Percentiles rank a stretch among this genome's conserved stretches.
Conservation (phyloP, 2,888 invertebrate species). For the Drosophila paranaensis region DNA sequence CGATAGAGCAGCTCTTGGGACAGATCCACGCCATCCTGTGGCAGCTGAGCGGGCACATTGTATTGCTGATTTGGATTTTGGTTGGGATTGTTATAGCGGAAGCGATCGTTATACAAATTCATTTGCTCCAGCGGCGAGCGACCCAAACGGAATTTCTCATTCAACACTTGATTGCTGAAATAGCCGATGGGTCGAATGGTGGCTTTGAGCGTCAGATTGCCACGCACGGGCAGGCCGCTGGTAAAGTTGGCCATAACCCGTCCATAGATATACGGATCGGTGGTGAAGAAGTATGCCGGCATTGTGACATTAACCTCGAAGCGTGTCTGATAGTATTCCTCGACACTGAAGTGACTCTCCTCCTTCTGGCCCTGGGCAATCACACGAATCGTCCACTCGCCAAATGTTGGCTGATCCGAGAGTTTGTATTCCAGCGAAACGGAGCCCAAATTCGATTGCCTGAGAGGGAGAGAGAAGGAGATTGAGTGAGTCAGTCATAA, state of each 20-base stretch:
- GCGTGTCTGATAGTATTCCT: constrained; percentile 97
- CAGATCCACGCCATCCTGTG: constrained; percentile 65
- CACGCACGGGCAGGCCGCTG: constrained; percentile 94
- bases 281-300: constrained; percentile 96
- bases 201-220: constrained; percentile 94
- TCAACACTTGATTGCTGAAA: constrained; percentile 86
- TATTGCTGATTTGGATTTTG: constrained; percentile 60
- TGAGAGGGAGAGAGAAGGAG: constrained; percentile 12
- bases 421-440: constrained; percentile 96
- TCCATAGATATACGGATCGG: constrained; percentile 93
- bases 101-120: constrained; percentile 65
- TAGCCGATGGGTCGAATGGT: constrained; percentile 89
- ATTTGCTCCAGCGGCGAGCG: constrained; percentile 75
- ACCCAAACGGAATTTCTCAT: constrained; percentile 86
- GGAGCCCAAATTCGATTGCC: constrained; percentile 95
- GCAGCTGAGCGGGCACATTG: constrained; percentile 50
- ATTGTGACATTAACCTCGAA: constrained; percentile 98
- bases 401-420: constrained; percentile 96
- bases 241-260: constrained; percentile 97
- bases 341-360: constrained; percentile 93
- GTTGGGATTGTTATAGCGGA: constrained; percentile 74
- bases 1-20: constrained; percentile 83
- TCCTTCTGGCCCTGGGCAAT: constrained; percentile 95
- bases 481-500: neutral
- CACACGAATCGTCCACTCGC: constrained; percentile 95